These are phyloP conservation scores for Blennius ocellaris DNA, from an alignment of 2,113 vertebrate genomes.

Conservation along the genomic window DNA sequence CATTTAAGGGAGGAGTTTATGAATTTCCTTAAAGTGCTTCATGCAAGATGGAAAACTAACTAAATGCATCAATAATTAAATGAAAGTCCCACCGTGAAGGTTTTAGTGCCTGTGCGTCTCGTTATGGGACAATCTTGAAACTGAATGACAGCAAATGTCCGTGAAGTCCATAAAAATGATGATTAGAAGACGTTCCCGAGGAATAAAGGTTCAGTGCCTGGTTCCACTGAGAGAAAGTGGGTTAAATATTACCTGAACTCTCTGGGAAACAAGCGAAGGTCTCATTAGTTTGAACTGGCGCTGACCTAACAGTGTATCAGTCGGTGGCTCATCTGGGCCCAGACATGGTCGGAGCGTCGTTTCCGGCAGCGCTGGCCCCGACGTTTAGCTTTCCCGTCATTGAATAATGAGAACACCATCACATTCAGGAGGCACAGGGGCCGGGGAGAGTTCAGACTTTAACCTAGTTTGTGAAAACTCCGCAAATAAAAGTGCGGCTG, in stretches of 20 bases:
- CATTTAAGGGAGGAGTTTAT: too few species aligned
- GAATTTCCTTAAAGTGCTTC: too few species aligned
- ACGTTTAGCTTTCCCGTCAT: slow-evolving; percentile 42
- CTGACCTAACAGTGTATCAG: slow-evolving; percentile 40
- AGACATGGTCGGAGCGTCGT: slow-evolving; percentile 64
- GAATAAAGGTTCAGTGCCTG: background rate
- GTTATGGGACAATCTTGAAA: too few species aligned
- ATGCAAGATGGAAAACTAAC: too few species aligned
- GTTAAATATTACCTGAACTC: slow-evolving; percentile 34
- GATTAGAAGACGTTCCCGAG: background rate
- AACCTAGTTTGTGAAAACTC: slow-evolving; percentile 50
- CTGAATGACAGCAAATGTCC: too few species aligned
- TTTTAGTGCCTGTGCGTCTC: too few species aligned
- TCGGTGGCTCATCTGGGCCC: slow-evolving; percentile 42
- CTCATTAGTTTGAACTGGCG: slow-evolving; percentile 57
- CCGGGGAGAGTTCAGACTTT: slow-evolving; percentile 64
- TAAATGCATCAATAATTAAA: too few species aligned
- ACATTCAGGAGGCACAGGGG: slow-evolving; percentile 50
- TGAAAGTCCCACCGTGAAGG: too few species aligned
- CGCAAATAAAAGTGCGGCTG: slow-evolving; percentile 18
- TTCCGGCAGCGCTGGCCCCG: slow-evolving; percentile 32
- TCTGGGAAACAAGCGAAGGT: slow-evolving; percentile 15
- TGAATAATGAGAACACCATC: slow-evolving; percentile 67
- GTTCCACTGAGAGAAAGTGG: slow-evolving; percentile 15
- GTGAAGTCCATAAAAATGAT: too few species aligned